These are phyloP conservation scores for Morpho achilles DNA, from an alignment of 2,888 invertebrate genomes.

Conservation along the genomic window DNA sequence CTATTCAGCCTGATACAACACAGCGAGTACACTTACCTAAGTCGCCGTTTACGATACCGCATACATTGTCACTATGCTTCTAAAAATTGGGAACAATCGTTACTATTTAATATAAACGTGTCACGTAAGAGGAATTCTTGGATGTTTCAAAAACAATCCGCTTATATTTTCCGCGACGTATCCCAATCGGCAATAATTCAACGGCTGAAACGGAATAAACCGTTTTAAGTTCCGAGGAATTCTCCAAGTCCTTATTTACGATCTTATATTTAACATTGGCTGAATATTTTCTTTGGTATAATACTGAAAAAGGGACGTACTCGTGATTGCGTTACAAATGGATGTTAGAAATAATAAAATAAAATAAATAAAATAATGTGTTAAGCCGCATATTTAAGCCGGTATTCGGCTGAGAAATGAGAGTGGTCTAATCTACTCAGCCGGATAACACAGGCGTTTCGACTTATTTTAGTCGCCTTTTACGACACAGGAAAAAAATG, in stretches of 20 bases:
- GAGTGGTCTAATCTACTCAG: too few species aligned
- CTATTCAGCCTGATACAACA: too few species aligned
- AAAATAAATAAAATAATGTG: too few species aligned
- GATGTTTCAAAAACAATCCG: constrained; percentile 25
- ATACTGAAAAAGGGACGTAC: constrained; percentile 3
- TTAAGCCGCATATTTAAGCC: too few species aligned
- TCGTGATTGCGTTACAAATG: neutral
- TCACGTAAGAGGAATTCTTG: constrained; percentile 15
- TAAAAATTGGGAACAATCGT: neutral
- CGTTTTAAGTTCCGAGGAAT: constrained; percentile 23
- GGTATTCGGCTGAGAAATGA: too few species aligned
- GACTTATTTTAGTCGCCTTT: too few species aligned
- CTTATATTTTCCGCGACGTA: constrained; percentile 26
- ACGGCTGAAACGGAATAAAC: constrained; percentile 23
- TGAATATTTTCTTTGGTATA: constrained; percentile 11
- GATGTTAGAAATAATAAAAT: too few species aligned
- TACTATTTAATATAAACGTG: constrained; percentile 4
- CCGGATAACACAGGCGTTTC: too few species aligned
- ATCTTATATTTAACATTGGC: constrained; percentile 9
- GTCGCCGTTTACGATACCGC: too few species aligned
- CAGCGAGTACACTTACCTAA: too few species aligned
- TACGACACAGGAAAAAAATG: too few species aligned
- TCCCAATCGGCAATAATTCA: constrained; percentile 27
- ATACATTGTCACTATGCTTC: neutral
- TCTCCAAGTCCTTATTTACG: constrained; percentile 21